Conservation (phyloP, 2,888 invertebrate genomes). For the Abscondita cerata region DNA sequence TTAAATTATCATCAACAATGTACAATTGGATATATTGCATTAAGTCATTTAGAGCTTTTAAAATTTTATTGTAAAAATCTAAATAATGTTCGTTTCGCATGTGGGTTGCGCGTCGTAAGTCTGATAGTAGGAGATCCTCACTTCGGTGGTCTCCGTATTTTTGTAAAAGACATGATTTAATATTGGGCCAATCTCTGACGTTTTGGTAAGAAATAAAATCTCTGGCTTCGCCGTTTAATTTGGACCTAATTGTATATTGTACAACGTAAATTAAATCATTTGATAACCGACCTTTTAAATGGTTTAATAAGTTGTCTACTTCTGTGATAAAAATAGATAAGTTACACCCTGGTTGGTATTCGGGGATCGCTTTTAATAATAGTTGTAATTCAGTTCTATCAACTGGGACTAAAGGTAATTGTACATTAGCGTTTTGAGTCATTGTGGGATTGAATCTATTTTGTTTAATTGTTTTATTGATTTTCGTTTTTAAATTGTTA, state of each 20-base stretch:
- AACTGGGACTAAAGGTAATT: not conserved
- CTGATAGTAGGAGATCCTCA: constrained; percentile 17
- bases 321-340: constrained; percentile 22
- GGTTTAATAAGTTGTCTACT: constrained; percentile 5
- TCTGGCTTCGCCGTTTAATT: no score
- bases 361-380: constrained; percentile 16
- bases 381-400: constrained; percentile 10
- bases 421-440: not conserved
- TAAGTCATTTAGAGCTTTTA: not conserved
- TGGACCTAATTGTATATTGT: no score
- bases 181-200: not conserved
- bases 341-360: constrained; percentile 14
- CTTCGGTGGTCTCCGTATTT: constrained; percentile 22
- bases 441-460: not conserved
- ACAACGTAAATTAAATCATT: not conserved
- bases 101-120: not conserved
- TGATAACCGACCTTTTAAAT: not conserved
- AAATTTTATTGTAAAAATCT: constrained; percentile 4
- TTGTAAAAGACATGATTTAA: constrained; percentile 6
- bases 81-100: not conserved
- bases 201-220: no score
- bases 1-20: not conserved
- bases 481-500: not conserved
- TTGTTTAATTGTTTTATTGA: not conserved
- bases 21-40: constrained; percentile 1